These are phyloP conservation scores for Beris chalybata DNA, from an alignment of 2,888 invertebrate species.

Conservation along the genomic window DNA sequence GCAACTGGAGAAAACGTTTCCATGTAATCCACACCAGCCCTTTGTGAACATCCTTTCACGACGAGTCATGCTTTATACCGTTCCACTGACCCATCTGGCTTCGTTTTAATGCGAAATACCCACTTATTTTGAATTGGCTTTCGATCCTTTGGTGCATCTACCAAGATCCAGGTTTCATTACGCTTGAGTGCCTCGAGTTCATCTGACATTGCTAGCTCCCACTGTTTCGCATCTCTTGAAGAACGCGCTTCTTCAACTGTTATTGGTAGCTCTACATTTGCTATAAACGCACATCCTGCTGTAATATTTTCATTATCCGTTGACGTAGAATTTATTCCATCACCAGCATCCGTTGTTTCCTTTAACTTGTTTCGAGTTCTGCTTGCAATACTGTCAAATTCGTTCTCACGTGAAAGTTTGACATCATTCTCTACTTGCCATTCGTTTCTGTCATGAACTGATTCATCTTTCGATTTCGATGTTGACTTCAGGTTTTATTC, in stretches of 20 bases:
- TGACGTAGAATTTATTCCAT: too few relatives aligned
- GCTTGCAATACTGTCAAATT: background rate
- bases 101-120: background rate
- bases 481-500: background rate
- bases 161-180: background rate
- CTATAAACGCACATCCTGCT: background rate
- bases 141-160: background rate
- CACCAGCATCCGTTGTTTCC: too few relatives aligned
- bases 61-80: too few relatives aligned
- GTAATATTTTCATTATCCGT: too few relatives aligned
- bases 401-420: background rate
- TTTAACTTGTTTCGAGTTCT: conserved; percentile 7
- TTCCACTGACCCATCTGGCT: too few relatives aligned
- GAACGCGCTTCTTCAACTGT: background rate
- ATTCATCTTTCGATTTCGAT: background rate
- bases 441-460: background rate
- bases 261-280: background rate
- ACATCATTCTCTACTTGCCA: too few relatives aligned
- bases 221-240: background rate
- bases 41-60: background rate
- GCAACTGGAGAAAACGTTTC: too few relatives aligned
- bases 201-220: background rate
- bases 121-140: background rate
- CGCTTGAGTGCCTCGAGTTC: background rate
- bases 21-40: background rate